These are phyloP conservation scores for Cydia pomonella DNA, from an alignment of 1,140 invertebrate species.

Conservation along the genomic window DNA sequence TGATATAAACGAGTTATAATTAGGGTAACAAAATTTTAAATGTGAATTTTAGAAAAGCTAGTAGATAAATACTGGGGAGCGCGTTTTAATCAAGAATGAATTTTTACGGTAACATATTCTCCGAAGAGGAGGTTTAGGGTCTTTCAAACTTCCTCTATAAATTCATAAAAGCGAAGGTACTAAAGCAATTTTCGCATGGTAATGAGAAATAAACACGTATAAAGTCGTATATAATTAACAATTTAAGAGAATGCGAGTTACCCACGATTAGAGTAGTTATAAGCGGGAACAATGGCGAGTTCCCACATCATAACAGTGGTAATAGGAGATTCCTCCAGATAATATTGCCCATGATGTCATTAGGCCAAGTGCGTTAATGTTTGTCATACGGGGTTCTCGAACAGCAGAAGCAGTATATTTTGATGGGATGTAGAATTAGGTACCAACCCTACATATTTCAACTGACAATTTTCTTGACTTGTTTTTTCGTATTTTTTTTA, in stretches of 20 bases:
- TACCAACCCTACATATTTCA: too few species aligned
- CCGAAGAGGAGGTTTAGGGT: not conserved
- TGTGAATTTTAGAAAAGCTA: too few species aligned
- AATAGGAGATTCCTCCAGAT: constrained; percentile 49
- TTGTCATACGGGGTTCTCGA: not conserved
- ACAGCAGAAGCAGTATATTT: not conserved
- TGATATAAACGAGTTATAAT: too few species aligned
- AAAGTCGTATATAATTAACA: constrained; percentile 57
- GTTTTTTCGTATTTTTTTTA: too few species aligned
- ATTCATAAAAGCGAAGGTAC: not conserved
- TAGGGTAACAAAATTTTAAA: too few species aligned
- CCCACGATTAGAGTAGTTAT: constrained; percentile 49
- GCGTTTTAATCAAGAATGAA: too few species aligned
- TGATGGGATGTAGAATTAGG: too few species aligned
- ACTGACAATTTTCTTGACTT: too few species aligned
- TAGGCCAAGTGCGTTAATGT: not conserved
- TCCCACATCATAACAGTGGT: constrained; percentile 66
- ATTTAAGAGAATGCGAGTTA: constrained; percentile 59
- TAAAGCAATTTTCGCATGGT: constrained; percentile 50
- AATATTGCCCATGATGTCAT: constrained; percentile 42
- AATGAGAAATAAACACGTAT: constrained; percentile 47
- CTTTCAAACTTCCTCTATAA: not conserved
- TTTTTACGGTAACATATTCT: not conserved
- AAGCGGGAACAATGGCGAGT: constrained; percentile 45
- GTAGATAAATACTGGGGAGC: too few species aligned